A percentile compares a stretch with the other conserved stretches of the same genome.
These are phyloP conservation scores for Phrynocephalus guinanensis DNA, from an alignment of 2,797 vertebrate species.

Conservation along the genomic window DNA sequence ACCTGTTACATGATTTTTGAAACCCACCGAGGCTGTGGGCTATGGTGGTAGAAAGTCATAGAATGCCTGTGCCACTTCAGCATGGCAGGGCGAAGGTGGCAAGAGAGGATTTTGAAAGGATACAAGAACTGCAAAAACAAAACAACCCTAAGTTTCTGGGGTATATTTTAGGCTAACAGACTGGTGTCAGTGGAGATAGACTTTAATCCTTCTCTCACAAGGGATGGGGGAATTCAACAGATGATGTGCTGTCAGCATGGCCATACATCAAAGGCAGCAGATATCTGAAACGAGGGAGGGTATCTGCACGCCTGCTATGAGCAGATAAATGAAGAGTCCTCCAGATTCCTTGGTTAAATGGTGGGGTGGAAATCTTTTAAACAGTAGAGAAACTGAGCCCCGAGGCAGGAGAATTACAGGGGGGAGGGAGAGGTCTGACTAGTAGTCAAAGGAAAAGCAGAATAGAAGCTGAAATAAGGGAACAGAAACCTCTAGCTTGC, in stretches of 20 bases:
- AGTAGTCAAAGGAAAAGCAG: too few species aligned
- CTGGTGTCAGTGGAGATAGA: background rate
- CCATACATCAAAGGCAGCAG: background rate
- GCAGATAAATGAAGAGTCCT: background rate
- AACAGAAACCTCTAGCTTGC: too few species aligned
- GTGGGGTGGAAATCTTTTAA: background rate
- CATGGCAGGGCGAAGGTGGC: too few species aligned
- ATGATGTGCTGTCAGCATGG: background rate
- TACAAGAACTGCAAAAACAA: too few species aligned
- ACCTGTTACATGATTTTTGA: background rate
- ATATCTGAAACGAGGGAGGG: background rate
- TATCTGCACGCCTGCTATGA: background rate
- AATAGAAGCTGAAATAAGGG: too few species aligned
- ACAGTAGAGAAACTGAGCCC: background rate
- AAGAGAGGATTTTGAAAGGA: too few species aligned
- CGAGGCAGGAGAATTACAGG: background rate
- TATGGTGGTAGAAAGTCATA: too few species aligned
- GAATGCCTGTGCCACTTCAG: background rate
- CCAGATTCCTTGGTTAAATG: background rate
- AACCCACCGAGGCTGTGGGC: background rate
- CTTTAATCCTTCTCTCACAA: background rate
- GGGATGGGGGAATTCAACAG: background rate
- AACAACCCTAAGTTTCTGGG: too few species aligned
- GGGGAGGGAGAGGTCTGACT: background rate
- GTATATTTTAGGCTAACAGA: too few species aligned